Evolutionary conservation across 1,140 invertebrate species (phyloP).

Genomic region (Drosophila sulfurigaster): DNA sequence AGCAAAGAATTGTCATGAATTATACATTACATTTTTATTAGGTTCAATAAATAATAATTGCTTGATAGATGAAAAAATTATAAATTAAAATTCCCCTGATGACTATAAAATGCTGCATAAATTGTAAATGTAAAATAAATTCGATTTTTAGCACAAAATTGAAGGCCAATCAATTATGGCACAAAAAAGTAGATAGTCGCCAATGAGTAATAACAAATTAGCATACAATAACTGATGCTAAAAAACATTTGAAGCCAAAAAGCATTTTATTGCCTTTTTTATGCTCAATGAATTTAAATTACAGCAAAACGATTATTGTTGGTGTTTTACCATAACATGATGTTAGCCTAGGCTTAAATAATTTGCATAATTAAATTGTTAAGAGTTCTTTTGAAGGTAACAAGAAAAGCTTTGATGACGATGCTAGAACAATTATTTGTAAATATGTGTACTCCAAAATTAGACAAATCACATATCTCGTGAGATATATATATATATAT

Average conservation of each 20-base stretch:
- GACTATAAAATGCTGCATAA: neutral
- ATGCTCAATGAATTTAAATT: neutral
- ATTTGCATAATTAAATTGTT: too few species aligned
- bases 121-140: neutral
- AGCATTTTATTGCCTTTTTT: too few species aligned
- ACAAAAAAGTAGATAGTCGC: neutral
- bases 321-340: neutral
- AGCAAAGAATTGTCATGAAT: neutral
- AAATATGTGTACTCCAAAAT: too few species aligned
- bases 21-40: neutral
- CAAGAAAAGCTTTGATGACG: too few species aligned
- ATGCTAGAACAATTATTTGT: too few species aligned
- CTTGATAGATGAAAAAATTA: neutral
- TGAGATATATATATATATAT: too few species aligned
- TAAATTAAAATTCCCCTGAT: neutral
- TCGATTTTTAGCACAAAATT: neutral
- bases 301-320: too few species aligned
- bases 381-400: too few species aligned
- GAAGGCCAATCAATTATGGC: neutral
- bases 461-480: too few species aligned
- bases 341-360: too few species aligned
- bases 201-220: neutral
- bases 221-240: neutral
- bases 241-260: neutral
- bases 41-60: conserved; percentile 11